Evolutionary conservation across 2,797 vertebrate species (phyloP), one percentile per base, ranked within the genome.

Genomic region (Avahi laniger): DNA sequence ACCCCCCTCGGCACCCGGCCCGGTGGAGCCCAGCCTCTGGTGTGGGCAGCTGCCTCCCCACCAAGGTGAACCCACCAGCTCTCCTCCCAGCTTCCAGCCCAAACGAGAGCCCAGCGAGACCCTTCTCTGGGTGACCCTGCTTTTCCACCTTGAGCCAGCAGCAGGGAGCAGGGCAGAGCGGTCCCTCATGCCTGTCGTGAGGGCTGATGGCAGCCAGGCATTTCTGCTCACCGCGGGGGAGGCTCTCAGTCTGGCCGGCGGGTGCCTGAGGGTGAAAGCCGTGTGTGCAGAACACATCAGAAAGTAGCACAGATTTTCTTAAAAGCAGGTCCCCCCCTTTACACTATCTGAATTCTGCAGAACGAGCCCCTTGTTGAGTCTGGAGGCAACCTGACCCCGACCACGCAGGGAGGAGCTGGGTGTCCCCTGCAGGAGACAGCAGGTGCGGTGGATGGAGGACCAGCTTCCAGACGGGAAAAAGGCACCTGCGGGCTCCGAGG

Each of bases 241-340:
- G 24, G 28, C 35, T 46, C 59, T 63, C 78, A 33, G 28, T 41
- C 33, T 38, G 67, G 63, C 46, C 38, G 46, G 72, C 35, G 75
- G 26, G 33, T 22, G 7, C 11, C 38, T 69, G 43, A 81, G 41
- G 38, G 28, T 38, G 26, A 52, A 70, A 41, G 35, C 14, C 35
- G 13, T 43, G 18, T 69, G 28, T 50, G 18, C 15, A 43, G 15
- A 61, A 63, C 18, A 17, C 11, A 17, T 59, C 59, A 76, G 41
- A 78, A 35, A 81, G n/a, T 22, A 70, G 7, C 76, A 94, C 33
- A 41, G 38, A 48, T 72, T 83, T 52, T 76, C 75, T 76, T 70
- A 46, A 76, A 87, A 70, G 35, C 24, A 67, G 10, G 30, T n/a
- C 43, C 14, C 20, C 69, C 73, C 57, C 43, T 35, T 82, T 76